These are phyloP conservation scores for Acanthoscelides obtectus DNA, from an alignment of 2,888 invertebrate genomes.

Conservation along the genomic window DNA sequence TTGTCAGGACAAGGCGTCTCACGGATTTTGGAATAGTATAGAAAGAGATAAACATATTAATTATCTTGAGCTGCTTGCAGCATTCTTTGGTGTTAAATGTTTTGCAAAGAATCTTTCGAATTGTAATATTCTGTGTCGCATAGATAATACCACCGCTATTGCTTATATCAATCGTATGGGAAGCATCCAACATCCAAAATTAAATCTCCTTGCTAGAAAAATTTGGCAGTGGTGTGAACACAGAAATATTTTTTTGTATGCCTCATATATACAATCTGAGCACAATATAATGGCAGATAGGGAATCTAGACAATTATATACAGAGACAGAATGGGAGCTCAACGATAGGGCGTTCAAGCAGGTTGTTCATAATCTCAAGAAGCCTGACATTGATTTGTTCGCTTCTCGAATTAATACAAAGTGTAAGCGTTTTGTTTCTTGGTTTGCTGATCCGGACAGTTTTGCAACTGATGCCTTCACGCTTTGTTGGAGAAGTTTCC, in stretches of 20 bases:
- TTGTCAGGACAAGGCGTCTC: too few species aligned
- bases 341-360: constrained; percentile 1
- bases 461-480: too few species aligned
- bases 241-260: constrained; percentile 1
- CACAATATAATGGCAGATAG: background rate
- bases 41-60: constrained; percentile 3
- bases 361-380: constrained; percentile 1
- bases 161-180: constrained; percentile 3
- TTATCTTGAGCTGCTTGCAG: constrained; percentile 3
- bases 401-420: constrained; percentile 9
- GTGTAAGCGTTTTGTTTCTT: constrained; percentile 5
- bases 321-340: constrained; percentile 10
- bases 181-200: background rate
- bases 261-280: background rate
- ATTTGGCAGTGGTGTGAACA: constrained; percentile 7
- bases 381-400: constrained; percentile 8
- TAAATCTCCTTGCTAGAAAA: background rate
- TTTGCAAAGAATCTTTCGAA: constrained; percentile 3
- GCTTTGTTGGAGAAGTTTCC: constrained; percentile 3
- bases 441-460: constrained; percentile 7
- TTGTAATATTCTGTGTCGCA: constrained; percentile 1
- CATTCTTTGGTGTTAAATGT: constrained; percentile 1
- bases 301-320: background rate
- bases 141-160: constrained; percentile 4
- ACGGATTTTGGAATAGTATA: too few species aligned